Conservation (phyloP, 2,888 invertebrate genomes). For the Microctonus brassicae region DNA sequence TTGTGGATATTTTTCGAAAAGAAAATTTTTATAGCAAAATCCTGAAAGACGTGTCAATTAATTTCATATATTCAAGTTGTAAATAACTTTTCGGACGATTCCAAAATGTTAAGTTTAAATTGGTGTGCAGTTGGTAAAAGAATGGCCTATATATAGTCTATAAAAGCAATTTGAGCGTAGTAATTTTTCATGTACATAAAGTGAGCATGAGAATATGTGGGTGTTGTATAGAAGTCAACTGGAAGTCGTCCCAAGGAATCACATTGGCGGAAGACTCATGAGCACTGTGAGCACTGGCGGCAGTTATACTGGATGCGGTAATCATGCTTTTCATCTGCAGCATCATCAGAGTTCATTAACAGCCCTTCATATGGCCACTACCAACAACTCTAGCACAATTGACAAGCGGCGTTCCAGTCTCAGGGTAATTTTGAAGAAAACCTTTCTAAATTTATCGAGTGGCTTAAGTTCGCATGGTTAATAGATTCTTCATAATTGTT, state of each 20-base stretch:
- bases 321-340: slow-evolving; percentile 60
- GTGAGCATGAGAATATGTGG: slow-evolving; percentile 66
- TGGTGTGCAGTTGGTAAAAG: slow-evolving; percentile 38
- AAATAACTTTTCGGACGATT: too few species aligned
- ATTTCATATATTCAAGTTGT: too few species aligned
- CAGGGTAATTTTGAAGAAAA: slow-evolving; percentile 69
- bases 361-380: slow-evolving; percentile 60
- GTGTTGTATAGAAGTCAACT: slow-evolving; percentile 66
- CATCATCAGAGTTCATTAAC: slow-evolving; percentile 65
- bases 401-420: slow-evolving; percentile 70
- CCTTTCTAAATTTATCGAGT: not conserved
- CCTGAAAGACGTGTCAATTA: too few species aligned
- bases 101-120: too few species aligned
- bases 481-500: not conserved
- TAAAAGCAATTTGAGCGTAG: not conserved
- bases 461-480: not conserved
- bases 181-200: slow-evolving; percentile 43
- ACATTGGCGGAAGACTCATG: slow-evolving; percentile 61
- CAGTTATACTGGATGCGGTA: slow-evolving; percentile 65
- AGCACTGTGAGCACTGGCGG: slow-evolving; percentile 66
- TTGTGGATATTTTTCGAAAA: too few species aligned
- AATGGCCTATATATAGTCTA: slow-evolving; percentile 44
- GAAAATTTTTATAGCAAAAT: too few species aligned
- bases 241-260: slow-evolving; percentile 67
- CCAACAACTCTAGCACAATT: slow-evolving; percentile 59